Evolutionary conservation across 2,113 vertebrate genomes (phyloP).

Genomic region (Tamias sibiricus): DNA sequence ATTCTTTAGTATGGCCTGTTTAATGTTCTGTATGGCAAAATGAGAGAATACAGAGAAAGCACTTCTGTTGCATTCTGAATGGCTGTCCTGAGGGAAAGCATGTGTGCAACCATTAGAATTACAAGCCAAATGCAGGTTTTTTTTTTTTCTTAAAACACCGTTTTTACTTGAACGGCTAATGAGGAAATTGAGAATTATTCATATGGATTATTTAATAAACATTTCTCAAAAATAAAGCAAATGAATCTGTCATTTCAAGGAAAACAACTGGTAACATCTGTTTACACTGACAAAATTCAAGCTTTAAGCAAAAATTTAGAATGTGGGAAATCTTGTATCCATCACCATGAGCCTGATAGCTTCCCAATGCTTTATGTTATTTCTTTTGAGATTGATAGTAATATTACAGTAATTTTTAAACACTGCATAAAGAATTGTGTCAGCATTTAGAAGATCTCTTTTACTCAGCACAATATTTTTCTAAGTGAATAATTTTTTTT

Average conservation of each 20-base stretch:
- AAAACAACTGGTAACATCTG: not conserved
- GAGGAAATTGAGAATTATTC: not conserved
- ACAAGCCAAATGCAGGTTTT: too few species aligned
- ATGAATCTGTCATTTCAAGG: not conserved
- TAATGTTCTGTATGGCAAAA: not conserved
- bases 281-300: constrained; percentile 3
- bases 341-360: not conserved
- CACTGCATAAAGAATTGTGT: not conserved
- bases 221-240: constrained; percentile 25
- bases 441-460: not conserved
- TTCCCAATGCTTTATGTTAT: not conserved
- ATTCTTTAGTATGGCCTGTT: not conserved
- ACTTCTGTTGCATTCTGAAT: not conserved
- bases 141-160: too few species aligned
- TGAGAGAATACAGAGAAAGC: not conserved
- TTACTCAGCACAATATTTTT: not conserved
- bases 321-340: not conserved
- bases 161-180: not conserved
- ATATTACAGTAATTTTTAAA: not conserved
- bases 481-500: not conserved
- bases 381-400: not conserved
- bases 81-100: not conserved
- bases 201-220: not conserved
- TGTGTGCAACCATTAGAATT: too few species aligned
- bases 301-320: constrained; percentile 11